Base-by-base conservation (phyloP, 1,140 invertebrate genomes). In the Stegodyphus mimosarum region DNA sequence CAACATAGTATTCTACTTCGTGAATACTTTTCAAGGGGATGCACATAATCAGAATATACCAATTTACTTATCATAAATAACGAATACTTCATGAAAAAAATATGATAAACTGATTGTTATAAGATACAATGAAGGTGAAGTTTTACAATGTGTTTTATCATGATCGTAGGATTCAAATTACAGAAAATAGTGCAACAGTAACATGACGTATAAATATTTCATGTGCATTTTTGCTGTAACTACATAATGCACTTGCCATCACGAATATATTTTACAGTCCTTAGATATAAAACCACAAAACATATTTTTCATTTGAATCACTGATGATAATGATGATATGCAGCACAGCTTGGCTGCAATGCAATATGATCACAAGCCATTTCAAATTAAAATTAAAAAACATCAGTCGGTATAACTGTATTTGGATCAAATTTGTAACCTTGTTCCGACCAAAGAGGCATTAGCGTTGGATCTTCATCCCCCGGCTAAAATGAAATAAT, bases 361-460 rank as follows among this genome's bases (percentile, higher is more conserved):
- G 17, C 52, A 50, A 71, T 63, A 10, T 53, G 18, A 63, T 72
- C 53, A 49, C 13, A 13, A 52, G 0, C 6, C 17, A 33, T 55
- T 52, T 52, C 49, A 83, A 33, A 33, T 89, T 88, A 91, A 87
- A 96, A 97, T 91, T 95, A 95, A 91, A 95, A 96, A 87, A 94
- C 94, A 89, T 95, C 94, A 88, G 93, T 94, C 81, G 95, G 94
- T 89, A 94, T 93, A 90, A 92, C 93, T 84, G 93, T 92, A 91
- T 94, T 94, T 33, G 95, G 94, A 91, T 97, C 95, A 91, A 98
- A 98, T 90, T 95, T 94, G 91, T 95, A 98, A 85, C 93, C 93
- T 87, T 93, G 92, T 78, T 95, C 95, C 69, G 92, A 93, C 33
- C 93, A 92, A 86, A 93, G 91, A 67, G 96, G 95, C 87, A 92